Conservation (phyloP, 2,797 vertebrate species). For the Acipenser ruthenus region DNA sequence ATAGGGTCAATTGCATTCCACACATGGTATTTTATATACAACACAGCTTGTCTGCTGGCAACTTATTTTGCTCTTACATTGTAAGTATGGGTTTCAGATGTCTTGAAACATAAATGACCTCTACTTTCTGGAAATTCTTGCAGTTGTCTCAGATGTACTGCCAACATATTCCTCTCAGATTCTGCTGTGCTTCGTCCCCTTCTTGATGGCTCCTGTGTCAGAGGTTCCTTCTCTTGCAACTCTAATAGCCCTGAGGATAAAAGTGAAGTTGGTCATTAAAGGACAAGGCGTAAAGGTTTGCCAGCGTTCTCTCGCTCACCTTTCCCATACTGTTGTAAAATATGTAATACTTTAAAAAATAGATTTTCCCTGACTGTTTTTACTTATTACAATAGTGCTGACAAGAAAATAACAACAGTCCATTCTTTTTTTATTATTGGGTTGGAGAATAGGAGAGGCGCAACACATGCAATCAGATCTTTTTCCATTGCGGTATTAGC, state of each 20-base stretch:
- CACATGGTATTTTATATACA: conserved; percentile 3
- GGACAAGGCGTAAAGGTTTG: not conserved
- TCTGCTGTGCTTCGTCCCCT: not conserved
- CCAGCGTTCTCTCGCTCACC: not conserved
- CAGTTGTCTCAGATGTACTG: not conserved
- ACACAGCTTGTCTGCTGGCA: conserved; percentile 1
- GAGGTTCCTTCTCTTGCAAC: not conserved
- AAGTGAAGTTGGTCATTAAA: not conserved
- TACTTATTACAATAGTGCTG: too few species aligned
- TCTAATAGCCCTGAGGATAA: not conserved
- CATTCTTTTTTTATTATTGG: too few species aligned
- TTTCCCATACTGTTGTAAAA: too few species aligned
- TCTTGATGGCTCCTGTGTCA: not conserved
- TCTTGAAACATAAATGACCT: conserved; percentile 1
- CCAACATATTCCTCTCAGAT: not conserved
- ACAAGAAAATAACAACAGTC: too few species aligned
- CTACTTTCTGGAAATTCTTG: not conserved
- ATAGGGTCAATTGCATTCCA: not conserved
- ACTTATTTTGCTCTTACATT: not conserved
- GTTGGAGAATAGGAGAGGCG: too few species aligned
- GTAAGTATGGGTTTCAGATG: conserved; percentile 2
- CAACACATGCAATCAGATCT: too few species aligned
- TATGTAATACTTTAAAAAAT: too few species aligned
- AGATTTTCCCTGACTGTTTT: too few species aligned
- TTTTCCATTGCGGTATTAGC: too few species aligned